These are phyloP conservation scores for Odontomyia ornata DNA, from an alignment of 2,888 invertebrate species.

Conservation along the genomic window DNA sequence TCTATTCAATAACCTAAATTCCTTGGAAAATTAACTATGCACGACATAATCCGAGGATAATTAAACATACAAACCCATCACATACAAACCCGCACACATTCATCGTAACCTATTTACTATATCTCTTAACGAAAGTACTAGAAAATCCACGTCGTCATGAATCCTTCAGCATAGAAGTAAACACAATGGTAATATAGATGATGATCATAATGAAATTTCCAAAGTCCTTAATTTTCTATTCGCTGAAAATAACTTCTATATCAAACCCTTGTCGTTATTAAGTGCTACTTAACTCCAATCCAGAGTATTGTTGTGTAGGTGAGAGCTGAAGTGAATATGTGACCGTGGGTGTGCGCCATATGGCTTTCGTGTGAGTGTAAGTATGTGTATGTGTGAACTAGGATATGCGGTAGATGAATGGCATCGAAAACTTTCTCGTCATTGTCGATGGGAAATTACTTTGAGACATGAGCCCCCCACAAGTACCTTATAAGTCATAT, in stretches of 20 bases:
- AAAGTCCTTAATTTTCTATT: conserved; percentile 33
- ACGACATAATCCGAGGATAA: not conserved
- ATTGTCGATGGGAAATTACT: conserved; percentile 12
- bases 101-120: not conserved
- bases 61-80: not conserved
- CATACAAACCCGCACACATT: not conserved
- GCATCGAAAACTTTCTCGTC: conserved; percentile 8
- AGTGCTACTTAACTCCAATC: not conserved
- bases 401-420: not conserved
- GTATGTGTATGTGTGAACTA: not conserved
- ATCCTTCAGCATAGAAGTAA: not conserved
- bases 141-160: conserved; percentile 9
- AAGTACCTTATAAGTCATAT: not conserved
- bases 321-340: not conserved
- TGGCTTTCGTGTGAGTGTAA: too few species aligned
- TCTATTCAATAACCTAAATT: not conserved
- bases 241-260: conserved; percentile 5
- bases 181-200: conserved; percentile 23
- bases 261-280: not conserved
- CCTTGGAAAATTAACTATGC: conserved; percentile 1
- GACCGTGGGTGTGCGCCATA: too few species aligned
- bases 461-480: not conserved
- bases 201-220: conserved; percentile 34
- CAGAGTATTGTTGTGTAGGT: not conserved
- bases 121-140: not conserved